Percentiles rank a stretch among this genome's conserved stretches.
These are phyloP conservation scores for Zophobas morio DNA, from an alignment of 1,140 invertebrate species.

Conservation along the genomic window DNA sequence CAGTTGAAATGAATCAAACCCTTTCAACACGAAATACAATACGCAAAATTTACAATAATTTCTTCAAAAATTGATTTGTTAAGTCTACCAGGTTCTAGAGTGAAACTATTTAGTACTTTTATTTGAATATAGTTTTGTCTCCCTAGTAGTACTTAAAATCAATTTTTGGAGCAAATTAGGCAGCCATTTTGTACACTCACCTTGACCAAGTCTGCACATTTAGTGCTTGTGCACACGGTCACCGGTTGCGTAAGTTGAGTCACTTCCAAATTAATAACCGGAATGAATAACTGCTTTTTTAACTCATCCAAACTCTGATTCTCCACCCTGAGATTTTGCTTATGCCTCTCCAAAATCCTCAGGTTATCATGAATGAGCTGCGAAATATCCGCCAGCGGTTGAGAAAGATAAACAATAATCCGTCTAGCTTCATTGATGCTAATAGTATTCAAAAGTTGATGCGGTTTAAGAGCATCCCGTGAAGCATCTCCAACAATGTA, in stretches of 20 bases:
- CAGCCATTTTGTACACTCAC: slow-evolving; percentile 53
- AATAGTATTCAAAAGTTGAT: slow-evolving; percentile 59
- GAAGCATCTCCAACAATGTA: slow-evolving; percentile 58
- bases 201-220: slow-evolving; percentile 57
- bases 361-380: slow-evolving; percentile 63
- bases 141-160: no score
- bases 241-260: slow-evolving; percentile 60
- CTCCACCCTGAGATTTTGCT: slow-evolving; percentile 47
- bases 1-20: background rate
- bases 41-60: background rate
- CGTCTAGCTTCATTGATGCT: slow-evolving; percentile 63
- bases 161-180: no score
- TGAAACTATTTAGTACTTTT: no score
- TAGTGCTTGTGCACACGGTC: slow-evolving; percentile 61
- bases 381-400: slow-evolving; percentile 64
- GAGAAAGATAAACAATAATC: slow-evolving; percentile 60
- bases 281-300: slow-evolving; percentile 60
- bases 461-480: slow-evolving; percentile 54
- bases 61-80: no score
- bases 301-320: slow-evolving; percentile 57
- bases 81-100: no score
- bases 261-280: slow-evolving; percentile 58
- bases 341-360: slow-evolving; percentile 53
- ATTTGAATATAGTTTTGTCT: no score
- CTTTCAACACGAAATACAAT: slow-evolving; percentile 5